Conservation (phyloP, 1,140 invertebrate species). For the Episyrphus balteatus region DNA sequence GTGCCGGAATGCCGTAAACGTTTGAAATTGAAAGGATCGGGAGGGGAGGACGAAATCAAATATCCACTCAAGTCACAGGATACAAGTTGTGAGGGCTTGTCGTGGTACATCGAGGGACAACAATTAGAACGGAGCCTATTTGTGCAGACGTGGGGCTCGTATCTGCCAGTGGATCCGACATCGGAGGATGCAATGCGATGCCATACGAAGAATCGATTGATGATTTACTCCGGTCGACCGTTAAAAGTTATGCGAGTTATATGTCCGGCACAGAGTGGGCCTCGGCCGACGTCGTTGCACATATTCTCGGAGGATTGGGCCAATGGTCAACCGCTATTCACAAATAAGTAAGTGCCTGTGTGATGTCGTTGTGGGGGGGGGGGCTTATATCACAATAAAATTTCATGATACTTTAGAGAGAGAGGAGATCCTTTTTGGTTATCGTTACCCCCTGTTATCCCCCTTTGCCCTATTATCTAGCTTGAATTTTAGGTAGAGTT, state of each 20-base stretch:
- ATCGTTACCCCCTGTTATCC: too few species aligned
- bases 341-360: constrained; percentile 30
- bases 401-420: too few species aligned
- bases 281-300: constrained; percentile 53
- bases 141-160: constrained; percentile 60
- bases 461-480: too few species aligned
- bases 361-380: neutral
- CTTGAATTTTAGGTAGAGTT: too few species aligned
- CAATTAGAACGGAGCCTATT: constrained; percentile 59
- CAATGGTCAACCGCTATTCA: constrained; percentile 32
- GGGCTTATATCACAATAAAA: too few species aligned
- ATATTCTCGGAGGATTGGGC: constrained; percentile 66
- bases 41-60: constrained; percentile 47
- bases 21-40: constrained; percentile 47
- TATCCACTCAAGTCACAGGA: constrained; percentile 48
- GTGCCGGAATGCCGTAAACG: constrained; percentile 52
- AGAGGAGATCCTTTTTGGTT: too few species aligned
- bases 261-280: constrained; percentile 57
- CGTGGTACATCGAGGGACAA: constrained; percentile 61
- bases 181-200: constrained; percentile 47
- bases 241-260: constrained; percentile 56
- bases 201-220: constrained; percentile 48
- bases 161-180: constrained; percentile 39
- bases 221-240: constrained; percentile 51
- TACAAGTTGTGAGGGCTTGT: constrained; percentile 57